Base-by-base conservation (phyloP, 1,140 invertebrate genomes). In the Drosophila littoralis region DNA sequence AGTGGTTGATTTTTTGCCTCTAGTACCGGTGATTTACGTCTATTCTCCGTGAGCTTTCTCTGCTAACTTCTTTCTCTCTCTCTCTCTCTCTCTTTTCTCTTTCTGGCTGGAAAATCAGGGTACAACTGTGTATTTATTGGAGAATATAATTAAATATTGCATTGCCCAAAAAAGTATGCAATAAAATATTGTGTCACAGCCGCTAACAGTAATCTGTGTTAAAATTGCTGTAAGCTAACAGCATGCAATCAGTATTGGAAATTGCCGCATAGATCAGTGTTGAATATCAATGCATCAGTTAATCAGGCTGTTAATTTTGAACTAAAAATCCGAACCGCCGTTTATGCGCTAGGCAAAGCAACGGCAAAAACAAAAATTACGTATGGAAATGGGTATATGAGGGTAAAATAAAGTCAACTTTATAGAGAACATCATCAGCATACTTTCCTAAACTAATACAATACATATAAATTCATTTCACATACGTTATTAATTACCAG, bases 361-460 rank as follows among this genome's bases (percentile, higher is more conserved):
- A 50, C 15, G 12, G 10, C 8, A 17, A 22, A 1, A 46, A 46
- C 4, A 22, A 46, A 17, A 0, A 8, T 45, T 22, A 46, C 7
- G 7, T n/a, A 22, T 3, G 22, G 1, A n/a, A 42, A 42, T 13
- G n/a, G n/a, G 12, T 40, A 0, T 12, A n/a, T 54, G 9, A 54
- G 9, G 15, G 7, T 38, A 40, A 15, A 35, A 17, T 32, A 48
- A 64, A 55, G 8, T 28, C 43, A 65, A 40, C 33, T 55, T 64
- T 63, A 57, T 48, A 17, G 42, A 28, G 43, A 55, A 55, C 40
- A 63, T 69, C 32, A 52, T 38, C n/a, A 28, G 43, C 32, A 28
- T 46, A 64, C 10, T 38, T 51, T 52, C 15, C 63, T 72, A 50
- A 66, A 35, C 52, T 72, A 51, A 64, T 10, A 66, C 67, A 65